These are phyloP conservation scores for Heterohyrax brucei DNA, from an alignment of 2,797 vertebrate genomes.

Conservation along the genomic window DNA sequence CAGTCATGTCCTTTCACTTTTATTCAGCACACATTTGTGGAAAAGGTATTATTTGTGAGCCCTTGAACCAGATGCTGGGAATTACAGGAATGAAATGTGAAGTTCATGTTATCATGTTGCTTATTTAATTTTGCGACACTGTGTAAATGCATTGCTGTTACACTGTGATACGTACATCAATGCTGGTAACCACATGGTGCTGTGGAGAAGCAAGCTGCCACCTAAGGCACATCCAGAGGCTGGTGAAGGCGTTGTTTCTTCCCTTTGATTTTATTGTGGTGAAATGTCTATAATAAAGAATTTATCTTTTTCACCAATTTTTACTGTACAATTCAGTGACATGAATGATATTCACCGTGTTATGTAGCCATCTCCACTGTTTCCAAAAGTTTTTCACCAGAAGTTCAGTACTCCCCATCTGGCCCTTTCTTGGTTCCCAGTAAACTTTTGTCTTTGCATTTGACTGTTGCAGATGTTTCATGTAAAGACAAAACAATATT, in stretches of 20 bases:
- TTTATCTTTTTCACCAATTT: too few relatives aligned
- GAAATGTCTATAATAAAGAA: too few relatives aligned
- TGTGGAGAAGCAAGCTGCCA: neutral
- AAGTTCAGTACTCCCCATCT: neutral
- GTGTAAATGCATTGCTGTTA: neutral
- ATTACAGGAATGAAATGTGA: neutral
- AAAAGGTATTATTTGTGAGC: neutral
- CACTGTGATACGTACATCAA: neutral
- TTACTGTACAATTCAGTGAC: too few relatives aligned
- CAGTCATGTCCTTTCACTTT: constrained; percentile 14
- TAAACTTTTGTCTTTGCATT: neutral
- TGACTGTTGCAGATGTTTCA: neutral
- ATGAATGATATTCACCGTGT: neutral
- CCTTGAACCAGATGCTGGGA: constrained; percentile 23
- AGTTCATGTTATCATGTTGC: neutral
- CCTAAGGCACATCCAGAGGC: neutral
- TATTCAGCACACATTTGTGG: neutral
- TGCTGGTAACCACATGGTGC: neutral
- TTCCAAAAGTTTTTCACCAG: neutral
- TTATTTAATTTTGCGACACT: neutral
- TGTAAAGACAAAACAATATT: neutral
- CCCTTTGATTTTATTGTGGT: too few relatives aligned
- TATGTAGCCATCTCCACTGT: neutral
- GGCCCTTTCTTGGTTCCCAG: neutral
- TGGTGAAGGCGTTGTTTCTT: neutral